Evolutionary conservation across 2,888 invertebrate genomes (phyloP), one percentile per base, ranked within the genome.

Genomic region (Acronicta alni): DNA sequence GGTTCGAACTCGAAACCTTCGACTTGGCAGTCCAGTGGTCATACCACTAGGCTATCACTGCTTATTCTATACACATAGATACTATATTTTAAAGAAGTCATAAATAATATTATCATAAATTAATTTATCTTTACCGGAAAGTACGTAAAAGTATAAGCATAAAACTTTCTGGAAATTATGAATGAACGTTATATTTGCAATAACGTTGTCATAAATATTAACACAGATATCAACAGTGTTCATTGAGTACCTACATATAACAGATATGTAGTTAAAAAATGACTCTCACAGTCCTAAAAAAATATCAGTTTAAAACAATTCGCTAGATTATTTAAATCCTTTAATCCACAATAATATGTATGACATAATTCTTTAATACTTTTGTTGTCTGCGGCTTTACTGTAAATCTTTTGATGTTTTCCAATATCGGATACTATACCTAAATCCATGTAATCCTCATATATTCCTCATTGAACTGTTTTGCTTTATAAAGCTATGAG

Each of bases 331-430:
- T 26, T 38, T 51, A 44, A 63, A 45, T 59, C 49, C 52, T 51
- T 15, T 58, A 60, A 67, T 55, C 56, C 53, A 18, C 17, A 32
- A 53, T 64, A 54, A 64, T 72, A 49, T 46, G 61, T 56, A 55
- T 60, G 57, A 53, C 43, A 57, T 57, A 65, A 62, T 47, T 54
- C 38, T 56, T 12, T 57, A 67, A 70, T 20, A 48, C 55, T 55
- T 53, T 63, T 75, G 58, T 68, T 62, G 56, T 59, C 51, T 57
- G 57, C 74, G 76, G 76, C 38, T 14, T 57, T 10, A 20, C 15
- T 20, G 41, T 38, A 42, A 42, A 49, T 14, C 18, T 16, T 63
- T 68, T 68, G 52, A 71, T 39, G 32, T 59, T 49, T 39, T 38
- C 15, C 12, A 49, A 30, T 67, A 54, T 53, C 38, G 38, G 38